Base-by-base conservation (phyloP, 1,140 invertebrate species). In the Cotesia chilonis region DNA sequence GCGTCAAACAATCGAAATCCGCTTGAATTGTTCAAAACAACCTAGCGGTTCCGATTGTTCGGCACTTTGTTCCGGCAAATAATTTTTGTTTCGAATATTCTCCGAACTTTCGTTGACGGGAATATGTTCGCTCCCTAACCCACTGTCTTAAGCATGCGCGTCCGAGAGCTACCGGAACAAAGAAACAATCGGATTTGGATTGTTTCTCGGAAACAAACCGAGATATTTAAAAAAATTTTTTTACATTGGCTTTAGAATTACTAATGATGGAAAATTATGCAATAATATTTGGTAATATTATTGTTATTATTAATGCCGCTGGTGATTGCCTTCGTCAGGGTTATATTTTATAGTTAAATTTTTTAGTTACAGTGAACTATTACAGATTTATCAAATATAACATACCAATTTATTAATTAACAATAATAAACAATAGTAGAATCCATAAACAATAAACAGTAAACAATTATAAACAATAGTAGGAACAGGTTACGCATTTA, bases 301-400 rank as follows among this genome's bases (percentile, higher is more conserved):
- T 41, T 28, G 52, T 54, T 59, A 41, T 65, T 52, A 59, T 52
- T 68, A 47, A 74, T 84, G 35, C 83, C 83, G 81, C 75, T 73
- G 59, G 85, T 87, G 83, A 79, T 79, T 86, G 85, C 84, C 84
- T 87, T 82, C 82, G 85, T 87, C 78, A 85, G 86, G 85, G 84
- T 85, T 72, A 72, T 60, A 61, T 9, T 87, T 47, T 47, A 47
- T 47, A 47, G 41, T 47, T 47, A 47, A 47, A 47, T 47, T 47
- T 82, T 86, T 86, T 76, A 81, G 84, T 87, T 86, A 87, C 85
- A 86, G 84, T 85, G 83, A 85, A 85, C 80, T 72, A 82, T 81
- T 80, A 72, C 41, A 47, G 41, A 47, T 47, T 47, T 86, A 73
- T 85, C 82, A 85, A 81, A 79, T 87, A 86, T 87, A 86, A 86